Percentiles rank a stretch among this genome's conserved stretches.
phyloP scores from a whole-genome alignment of 1,140 invertebrate species.

The Euura lappo region DNA sequence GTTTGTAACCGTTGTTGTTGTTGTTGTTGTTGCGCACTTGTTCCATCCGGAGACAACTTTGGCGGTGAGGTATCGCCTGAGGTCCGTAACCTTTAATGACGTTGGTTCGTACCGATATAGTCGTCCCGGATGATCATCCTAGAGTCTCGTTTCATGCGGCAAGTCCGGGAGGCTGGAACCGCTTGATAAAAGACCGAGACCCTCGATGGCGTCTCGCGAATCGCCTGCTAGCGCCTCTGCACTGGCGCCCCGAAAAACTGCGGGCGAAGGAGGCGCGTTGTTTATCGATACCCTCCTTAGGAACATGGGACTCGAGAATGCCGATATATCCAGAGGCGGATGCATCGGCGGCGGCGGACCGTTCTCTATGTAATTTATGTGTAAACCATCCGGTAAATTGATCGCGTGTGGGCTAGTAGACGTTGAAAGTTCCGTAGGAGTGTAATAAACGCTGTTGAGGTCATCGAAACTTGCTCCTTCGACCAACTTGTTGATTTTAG shows the following conservation, averaged over 20 bases:
- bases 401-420: slow-evolving; percentile 44
- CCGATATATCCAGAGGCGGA: neutral
- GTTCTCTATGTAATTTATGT: slow-evolving; percentile 67
- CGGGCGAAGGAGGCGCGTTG: slow-evolving; percentile 15
- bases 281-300: neutral
- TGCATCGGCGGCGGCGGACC: slow-evolving; percentile 52
- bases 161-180: slow-evolving; percentile 62
- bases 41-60: slow-evolving; percentile 12
- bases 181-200: slow-evolving; percentile 51
- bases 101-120: neutral
- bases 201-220: slow-evolving; percentile 33
- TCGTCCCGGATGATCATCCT: slow-evolving; percentile 10
- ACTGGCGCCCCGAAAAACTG: slow-evolving; percentile 47
- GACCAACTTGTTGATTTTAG: slow-evolving; percentile 40
- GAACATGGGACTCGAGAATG: neutral
- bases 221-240: slow-evolving; percentile 52
- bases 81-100: neutral
- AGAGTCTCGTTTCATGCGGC: slow-evolving; percentile 50
- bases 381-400: slow-evolving; percentile 60
- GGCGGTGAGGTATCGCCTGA: slow-evolving; percentile 24
- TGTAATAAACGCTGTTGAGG: slow-evolving; percentile 77
- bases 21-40: slow-evolving; percentile 9
- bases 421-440: slow-evolving; percentile 71
- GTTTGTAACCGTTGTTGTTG: slow-evolving; percentile 1
- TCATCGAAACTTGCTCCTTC: slow-evolving; percentile 58